Base-by-base conservation (phyloP, 2,888 invertebrate genomes). In the Macrophya annulata region DNA sequence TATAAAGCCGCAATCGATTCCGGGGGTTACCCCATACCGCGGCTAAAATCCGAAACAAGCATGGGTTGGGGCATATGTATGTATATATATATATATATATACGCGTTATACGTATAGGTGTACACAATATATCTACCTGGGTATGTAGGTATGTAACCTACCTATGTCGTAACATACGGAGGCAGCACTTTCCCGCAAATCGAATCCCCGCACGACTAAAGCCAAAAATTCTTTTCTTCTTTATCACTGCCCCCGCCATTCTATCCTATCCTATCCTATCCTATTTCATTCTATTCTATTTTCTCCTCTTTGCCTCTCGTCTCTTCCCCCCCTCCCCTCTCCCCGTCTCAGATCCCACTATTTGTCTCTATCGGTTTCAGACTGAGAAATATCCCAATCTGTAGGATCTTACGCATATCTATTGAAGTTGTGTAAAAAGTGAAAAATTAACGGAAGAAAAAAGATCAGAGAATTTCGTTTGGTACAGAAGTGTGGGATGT, bases 1-100 rank as follows among this genome's bases (percentile, higher is more conserved):
- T 71, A 83, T 83, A 83, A 83, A 83, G 71, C 71, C 83, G 48
- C 83, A 83, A 83, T 83, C 83, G 83, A 83, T 83, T 71, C 83
- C 71, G 68, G 68, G 83, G 83, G 83, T 83, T 83, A 21, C 71
- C 83, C 83, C 62, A 31, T 81, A 81, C 21, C n/a, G 74, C 25
- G 31, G 55, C 55, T 77, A 48, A 62, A 81, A 81, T 81, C 65
- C 43, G 59, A 81, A 81, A 81, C 65, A 55, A 74, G 71, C 31
- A 40, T 43, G 12, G 21, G 40, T 62, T 21, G 0, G 1, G 51
- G 51, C 17, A 10, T 51, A 51, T 51, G 21, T 21, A 59, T 1
- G 21, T 59, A 25, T 59, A 12, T 59, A n/a, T 9, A 21, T 4
- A 4, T 9, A 21, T 1, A 71, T 40, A 17, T 4, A 15, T 71